phyloP scores from a whole-genome alignment of 1,140 invertebrate species.

The Pogonognathellus flavescens region DNA sequence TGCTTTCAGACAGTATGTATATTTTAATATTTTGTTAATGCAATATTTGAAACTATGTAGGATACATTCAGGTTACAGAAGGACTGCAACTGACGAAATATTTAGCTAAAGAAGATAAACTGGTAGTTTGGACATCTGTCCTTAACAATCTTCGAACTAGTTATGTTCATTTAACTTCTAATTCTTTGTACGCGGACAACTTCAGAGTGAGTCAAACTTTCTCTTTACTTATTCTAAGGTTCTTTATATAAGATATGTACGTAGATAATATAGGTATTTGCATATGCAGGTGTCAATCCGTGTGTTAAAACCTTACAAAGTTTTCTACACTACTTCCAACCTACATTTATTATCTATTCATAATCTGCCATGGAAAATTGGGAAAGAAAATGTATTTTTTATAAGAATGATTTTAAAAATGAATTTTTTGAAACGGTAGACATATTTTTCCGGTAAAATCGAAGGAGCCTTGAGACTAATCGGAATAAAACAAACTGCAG shows the following conservation, averaged over 20 bases:
- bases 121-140: neutral
- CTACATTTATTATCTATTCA: too few species aligned
- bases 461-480: constrained; percentile 50
- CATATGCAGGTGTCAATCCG: too few species aligned
- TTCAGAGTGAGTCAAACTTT: constrained; percentile 1
- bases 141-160: neutral
- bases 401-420: neutral
- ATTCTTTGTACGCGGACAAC: neutral
- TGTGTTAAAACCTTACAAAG: too few species aligned
- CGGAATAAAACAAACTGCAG: constrained; percentile 30
- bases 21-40: neutral
- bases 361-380: too few species aligned
- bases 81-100: neutral
- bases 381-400: too few species aligned
- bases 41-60: neutral
- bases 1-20: too few species aligned
- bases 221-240: too few species aligned
- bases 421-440: neutral
- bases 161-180: neutral
- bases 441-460: constrained; percentile 32
- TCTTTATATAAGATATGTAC: too few species aligned
- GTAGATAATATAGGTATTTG: too few species aligned
- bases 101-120: neutral
- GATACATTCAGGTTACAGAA: neutral
- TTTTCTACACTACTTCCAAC: too few species aligned